Evolutionary conservation across 2,113 vertebrate genomes (phyloP), one percentile per base, ranked within the genome.

Genomic region (Platysteira castanea): DNA sequence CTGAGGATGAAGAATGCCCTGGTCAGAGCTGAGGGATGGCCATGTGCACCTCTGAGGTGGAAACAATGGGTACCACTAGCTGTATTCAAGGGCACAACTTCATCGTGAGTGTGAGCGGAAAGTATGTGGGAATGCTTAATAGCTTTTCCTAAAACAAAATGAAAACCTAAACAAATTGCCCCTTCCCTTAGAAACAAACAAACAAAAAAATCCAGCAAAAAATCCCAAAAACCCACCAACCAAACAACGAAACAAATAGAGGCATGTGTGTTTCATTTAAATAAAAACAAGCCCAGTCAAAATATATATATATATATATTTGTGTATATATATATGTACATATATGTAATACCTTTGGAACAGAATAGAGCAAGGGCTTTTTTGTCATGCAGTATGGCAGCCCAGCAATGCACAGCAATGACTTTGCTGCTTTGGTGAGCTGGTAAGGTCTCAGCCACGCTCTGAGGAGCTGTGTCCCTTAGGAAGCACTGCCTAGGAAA

Each of bases 321-420:
- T n/a, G 0, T 53, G 2, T 5, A 7, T 11, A 5, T 59, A 14
- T 26, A 11, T 39, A 9, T 2, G 3, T 11, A 18, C 11, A 16
- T 21, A 12, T 23, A 10, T 33, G 4, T 22, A 20, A 23, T 15
- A 21, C 56, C 11, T 87, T 60, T 65, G 33, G 19, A 50, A 35
- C 10, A 61, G 12, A 69, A 41, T 26, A 53, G 33, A 78, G n/a
- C 28, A 64, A 82, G 24, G 23, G 21, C 39, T 71, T 39, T 2
- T 50, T 77, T 74, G 13, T 52, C 15, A 9, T 30, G 44, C 11
- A 27, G 7, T 50, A 15, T 24, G 30, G 52, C 33, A 80, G 50
- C 52, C 15, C n/a, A 69, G 26, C 23, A 79, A 15, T 21, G 15
- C 53, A 50, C 27, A 41, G 61, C 68, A 84, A 52, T 49, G 27